Conservation (phyloP, 2,113 vertebrate genomes). For the Megaceryle maxima region DNA sequence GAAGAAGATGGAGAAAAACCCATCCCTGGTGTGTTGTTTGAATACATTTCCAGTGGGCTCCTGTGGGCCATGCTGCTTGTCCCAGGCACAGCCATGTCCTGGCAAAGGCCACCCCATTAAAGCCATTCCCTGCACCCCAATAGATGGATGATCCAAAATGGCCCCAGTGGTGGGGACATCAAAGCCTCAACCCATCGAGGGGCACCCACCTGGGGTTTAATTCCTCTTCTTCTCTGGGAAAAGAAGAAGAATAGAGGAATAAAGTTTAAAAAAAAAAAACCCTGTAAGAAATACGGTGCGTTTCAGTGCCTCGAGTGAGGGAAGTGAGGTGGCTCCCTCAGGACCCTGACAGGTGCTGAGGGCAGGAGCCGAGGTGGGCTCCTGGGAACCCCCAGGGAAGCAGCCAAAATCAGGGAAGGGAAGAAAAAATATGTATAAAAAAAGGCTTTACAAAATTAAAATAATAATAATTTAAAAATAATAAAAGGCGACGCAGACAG, state of each 20-base stretch:
- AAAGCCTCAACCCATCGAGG: neutral
- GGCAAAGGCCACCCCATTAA: too few species aligned
- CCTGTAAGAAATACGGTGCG: fast-evolving
- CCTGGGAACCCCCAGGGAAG: too few species aligned
- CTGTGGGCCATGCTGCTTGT: fast-evolving
- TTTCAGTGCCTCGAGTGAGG: neutral
- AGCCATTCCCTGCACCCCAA: neutral
- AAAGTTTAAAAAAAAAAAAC: neutral
- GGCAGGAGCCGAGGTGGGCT: neutral
- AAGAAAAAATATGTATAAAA: neutral
- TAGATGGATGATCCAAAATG: fast-evolving
- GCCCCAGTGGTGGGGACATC: fast-evolving
- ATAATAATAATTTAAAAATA: too few species aligned
- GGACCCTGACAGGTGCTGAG: neutral
- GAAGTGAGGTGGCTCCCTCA: neutral
- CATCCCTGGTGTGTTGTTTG: fast-evolving
- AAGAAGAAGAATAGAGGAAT: neutral
- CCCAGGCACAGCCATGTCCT: neutral
- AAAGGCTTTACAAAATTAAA: neutral
- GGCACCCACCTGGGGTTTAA: fast-evolving
- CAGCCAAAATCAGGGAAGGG: too few species aligned
- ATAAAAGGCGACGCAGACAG: neutral
- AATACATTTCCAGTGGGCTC: fast-evolving
- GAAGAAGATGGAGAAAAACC: neutral
- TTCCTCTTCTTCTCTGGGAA: neutral